phyloP scores from a whole-genome alignment of 2,113 vertebrate species.

The Notiomystis cincta region DNA sequence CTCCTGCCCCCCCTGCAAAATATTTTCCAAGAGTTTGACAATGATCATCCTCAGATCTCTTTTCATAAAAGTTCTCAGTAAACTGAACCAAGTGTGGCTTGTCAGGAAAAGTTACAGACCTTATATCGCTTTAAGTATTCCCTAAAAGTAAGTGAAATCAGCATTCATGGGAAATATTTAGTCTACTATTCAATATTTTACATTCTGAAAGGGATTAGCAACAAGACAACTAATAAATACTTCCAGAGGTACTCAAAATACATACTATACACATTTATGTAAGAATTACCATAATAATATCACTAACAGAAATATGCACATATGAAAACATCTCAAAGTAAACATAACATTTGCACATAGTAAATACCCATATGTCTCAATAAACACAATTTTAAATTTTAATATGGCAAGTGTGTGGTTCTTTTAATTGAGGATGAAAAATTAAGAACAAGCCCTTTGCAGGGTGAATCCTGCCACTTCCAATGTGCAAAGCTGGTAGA shows the following conservation, averaged over 20 bases:
- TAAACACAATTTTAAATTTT: slow-evolving; percentile 60
- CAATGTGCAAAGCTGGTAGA: neutral
- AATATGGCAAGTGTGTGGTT: slow-evolving; percentile 10
- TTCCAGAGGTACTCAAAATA: slow-evolving; percentile 10
- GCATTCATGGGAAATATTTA: neutral
- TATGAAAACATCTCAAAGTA: slow-evolving; percentile 60
- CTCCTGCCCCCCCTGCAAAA: neutral
- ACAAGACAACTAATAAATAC: neutral
- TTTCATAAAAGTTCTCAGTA: neutral
- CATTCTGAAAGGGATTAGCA: neutral
- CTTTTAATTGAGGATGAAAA: slow-evolving; percentile 37
- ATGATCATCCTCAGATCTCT: neutral
- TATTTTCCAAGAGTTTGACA: neutral
- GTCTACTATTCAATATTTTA: neutral
- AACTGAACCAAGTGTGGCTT: neutral
- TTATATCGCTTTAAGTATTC: neutral
- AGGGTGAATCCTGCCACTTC: neutral
- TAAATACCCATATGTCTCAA: slow-evolving; percentile 68
- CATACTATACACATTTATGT: slow-evolving; percentile 45
- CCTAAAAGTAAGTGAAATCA: neutral
- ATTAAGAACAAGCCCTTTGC: neutral
- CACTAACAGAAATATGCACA: slow-evolving; percentile 54
- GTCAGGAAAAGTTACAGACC: neutral
- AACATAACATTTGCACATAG: slow-evolving; percentile 66
- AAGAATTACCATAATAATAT: slow-evolving; percentile 49